Evolutionary conservation across 2,888 invertebrate species (phyloP).

Genomic region (Furcula furcula): DNA sequence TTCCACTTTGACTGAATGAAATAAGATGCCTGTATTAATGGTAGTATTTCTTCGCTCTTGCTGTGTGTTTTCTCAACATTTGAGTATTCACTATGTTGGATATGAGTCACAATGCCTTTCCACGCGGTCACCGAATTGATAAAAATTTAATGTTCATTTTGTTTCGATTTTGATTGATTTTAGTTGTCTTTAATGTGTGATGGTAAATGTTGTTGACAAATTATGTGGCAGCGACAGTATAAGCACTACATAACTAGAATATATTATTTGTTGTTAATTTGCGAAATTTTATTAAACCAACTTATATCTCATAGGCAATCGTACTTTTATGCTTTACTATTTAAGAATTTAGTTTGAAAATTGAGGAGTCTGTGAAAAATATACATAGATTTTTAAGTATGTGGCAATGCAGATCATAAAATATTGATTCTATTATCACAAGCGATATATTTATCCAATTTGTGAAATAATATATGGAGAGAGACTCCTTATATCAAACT

Average conservation of each 20-base stretch:
- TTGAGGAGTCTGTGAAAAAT: conserved; percentile 74
- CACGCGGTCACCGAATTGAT: conserved; percentile 74
- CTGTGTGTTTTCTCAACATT: conserved; percentile 66
- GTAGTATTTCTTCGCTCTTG: conserved; percentile 68
- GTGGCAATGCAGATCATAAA: conserved; percentile 82
- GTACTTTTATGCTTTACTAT: conserved; percentile 70
- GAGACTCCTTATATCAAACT: conserved; percentile 65
- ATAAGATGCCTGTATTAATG: conserved; percentile 77
- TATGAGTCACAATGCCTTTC: conserved; percentile 81
- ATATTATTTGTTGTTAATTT: conserved; percentile 78
- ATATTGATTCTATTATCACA: conserved; percentile 63
- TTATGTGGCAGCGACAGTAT: conserved; percentile 75
- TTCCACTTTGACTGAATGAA: conserved; percentile 80
- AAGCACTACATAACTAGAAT: conserved; percentile 60
- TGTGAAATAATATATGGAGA: conserved; percentile 64
- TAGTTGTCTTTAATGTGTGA: conserved; percentile 71
- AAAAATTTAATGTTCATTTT: conserved; percentile 54
- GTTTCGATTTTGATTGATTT: conserved; percentile 66
- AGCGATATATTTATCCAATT: conserved; percentile 69
- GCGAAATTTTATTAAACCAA: conserved; percentile 79
- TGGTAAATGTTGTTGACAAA: conserved; percentile 80
- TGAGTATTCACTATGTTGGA: conserved; percentile 79
- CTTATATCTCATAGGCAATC: conserved; percentile 67
- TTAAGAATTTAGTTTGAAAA: conserved; percentile 68
- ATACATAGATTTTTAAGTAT: conserved; percentile 81